These are phyloP conservation scores for Talpa occidentalis DNA, from an alignment of 2,113 vertebrate genomes.

Conservation along the genomic window DNA sequence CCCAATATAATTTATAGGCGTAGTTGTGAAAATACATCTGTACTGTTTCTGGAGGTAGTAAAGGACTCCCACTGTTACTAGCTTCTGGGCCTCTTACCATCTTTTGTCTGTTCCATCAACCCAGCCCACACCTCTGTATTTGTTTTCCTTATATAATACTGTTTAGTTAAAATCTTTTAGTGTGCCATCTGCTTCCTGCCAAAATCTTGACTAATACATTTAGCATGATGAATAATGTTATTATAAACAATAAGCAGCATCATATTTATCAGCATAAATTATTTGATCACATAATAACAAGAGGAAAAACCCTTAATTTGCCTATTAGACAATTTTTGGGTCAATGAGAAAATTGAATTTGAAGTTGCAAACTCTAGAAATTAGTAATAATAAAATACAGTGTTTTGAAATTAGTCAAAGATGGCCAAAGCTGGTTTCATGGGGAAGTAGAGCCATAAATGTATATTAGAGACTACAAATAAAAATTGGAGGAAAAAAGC, in stretches of 20 bases:
- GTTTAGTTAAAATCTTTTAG: neutral
- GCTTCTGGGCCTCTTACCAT: too few relatives aligned
- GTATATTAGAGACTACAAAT: neutral
- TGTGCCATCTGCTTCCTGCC: neutral
- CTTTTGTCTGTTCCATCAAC: neutral
- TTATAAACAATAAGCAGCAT: neutral
- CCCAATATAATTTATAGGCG: neutral
- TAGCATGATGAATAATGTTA: slow-evolving; percentile 18
- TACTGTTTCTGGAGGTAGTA: too few relatives aligned
- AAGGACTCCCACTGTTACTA: neutral
- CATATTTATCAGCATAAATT: slow-evolving; percentile 22
- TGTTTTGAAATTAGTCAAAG: neutral
- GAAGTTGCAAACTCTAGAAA: slow-evolving; percentile 3
- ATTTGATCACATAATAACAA: neutral
- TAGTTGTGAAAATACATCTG: too few relatives aligned
- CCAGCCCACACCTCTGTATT: neutral
- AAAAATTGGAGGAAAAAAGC: neutral
- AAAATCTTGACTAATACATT: neutral
- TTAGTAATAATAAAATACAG: neutral
- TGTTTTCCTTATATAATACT: neutral
- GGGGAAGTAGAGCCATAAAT: slow-evolving; percentile 1
- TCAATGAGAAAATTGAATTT: slow-evolving; percentile 29
- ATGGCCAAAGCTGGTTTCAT: neutral
- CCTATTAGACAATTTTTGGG: neutral
- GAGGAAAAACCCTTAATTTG: neutral